Base-by-base conservation (phyloP, 2,888 invertebrate genomes). In the Orchesellides sinensis region DNA sequence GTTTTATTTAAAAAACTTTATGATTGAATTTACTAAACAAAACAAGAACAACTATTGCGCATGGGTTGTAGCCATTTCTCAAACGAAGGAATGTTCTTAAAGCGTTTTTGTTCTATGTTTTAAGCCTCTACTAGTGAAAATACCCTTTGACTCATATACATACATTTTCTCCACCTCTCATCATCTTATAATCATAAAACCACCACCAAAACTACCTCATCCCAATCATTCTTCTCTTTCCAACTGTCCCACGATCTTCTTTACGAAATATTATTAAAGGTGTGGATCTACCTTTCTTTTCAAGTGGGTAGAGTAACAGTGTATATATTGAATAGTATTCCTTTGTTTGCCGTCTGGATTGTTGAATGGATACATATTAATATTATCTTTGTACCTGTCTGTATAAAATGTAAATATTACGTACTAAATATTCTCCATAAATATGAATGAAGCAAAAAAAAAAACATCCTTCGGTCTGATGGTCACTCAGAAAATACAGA, bases 401-500 rank as follows among this genome's bases (percentile, higher is more conserved):
- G 27, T 59, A 8, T 12, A 35, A 35, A 35, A 35, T n/a, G n/a
- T n/a, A n/a, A n/a, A n/a, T n/a, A n/a, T n/a, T n/a, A n/a, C n/a
- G n/a, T n/a, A n/a, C n/a, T n/a, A n/a, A n/a, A n/a, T n/a, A n/a
- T n/a, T 40, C 40, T 40, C 40, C 10, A 40, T 75, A 65, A 66
- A 66, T 75, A 66, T 74, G 74, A 77, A 69, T 61, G 68, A 59
- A 47, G 66, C 47, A 47, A 69, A 23, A 65, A 70, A 35, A 19
- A 29, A 72, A 72, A 78, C 45, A 78, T 61, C 68, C 63, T 78
- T 70, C 61, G 35, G 25, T 66, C 32, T 77, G 75, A 77, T 83
- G 77, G 77, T 77, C 82, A 82, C 70, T 82, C 27, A 69, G 21
- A 29, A 25, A 70, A 65, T 52, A 72, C 77, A 83, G 83, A 72